Conservation (phyloP, 2,113 vertebrate species). For the Callopanchax toddi region DNA sequence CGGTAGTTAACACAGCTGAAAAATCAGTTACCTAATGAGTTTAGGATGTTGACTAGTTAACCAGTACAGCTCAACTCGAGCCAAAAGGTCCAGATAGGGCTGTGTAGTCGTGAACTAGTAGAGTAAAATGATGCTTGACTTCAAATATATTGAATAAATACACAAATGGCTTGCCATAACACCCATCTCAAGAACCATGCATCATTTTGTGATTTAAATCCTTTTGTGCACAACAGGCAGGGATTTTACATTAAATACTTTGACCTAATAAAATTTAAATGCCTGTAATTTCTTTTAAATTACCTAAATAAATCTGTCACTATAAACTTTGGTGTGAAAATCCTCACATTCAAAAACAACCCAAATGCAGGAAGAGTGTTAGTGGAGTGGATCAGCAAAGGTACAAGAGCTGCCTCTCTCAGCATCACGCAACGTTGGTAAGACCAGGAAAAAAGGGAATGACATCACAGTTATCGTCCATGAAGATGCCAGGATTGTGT, state of each 20-base stretch:
- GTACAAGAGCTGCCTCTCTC: conserved; percentile 2
- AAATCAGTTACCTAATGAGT: too few relatives aligned
- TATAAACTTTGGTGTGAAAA: conserved; percentile 63
- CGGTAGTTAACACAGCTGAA: too few relatives aligned
- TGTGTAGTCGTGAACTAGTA: too few relatives aligned
- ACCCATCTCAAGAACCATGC: background rate
- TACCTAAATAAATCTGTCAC: conserved; percentile 30
- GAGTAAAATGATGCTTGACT: too few relatives aligned
- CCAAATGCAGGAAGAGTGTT: conserved; percentile 5
- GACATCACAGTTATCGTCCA: conserved; percentile 26
- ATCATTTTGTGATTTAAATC: conserved; percentile 28
- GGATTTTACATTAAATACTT: conserved; percentile 24
- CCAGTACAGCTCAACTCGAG: too few relatives aligned
- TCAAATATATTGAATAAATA: too few relatives aligned
- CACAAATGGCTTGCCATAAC: too few relatives aligned
- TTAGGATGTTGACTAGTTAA: too few relatives aligned
- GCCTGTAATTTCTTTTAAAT: conserved; percentile 31
- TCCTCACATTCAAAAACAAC: conserved; percentile 54
- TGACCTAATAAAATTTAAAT: conserved; percentile 14
- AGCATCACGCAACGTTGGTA: conserved; percentile 14
- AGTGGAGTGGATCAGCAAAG: conserved; percentile 31
- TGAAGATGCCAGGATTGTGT: conserved; percentile 9
- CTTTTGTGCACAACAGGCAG: conserved; percentile 64
- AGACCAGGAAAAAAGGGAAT: conserved; percentile 1
- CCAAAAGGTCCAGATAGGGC: too few relatives aligned